Percentiles rank a stretch among this genome's conserved stretches.
phyloP scores from a whole-genome alignment of 2,888 invertebrate genomes.

The Plusia festucae region DNA sequence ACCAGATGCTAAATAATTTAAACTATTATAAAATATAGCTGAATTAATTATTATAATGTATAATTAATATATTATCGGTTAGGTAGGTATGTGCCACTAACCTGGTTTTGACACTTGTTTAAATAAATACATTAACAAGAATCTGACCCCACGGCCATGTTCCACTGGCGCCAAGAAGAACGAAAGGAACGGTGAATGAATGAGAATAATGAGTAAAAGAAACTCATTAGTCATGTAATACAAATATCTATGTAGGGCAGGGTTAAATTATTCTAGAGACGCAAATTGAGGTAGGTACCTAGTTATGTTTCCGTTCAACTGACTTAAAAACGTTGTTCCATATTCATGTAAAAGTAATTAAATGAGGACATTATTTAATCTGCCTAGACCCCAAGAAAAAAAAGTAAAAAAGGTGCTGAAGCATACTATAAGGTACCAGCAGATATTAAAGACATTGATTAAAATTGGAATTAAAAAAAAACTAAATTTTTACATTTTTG shows the following conservation, averaged over 20 bases:
- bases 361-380: too few relatives aligned
- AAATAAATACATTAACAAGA: background rate
- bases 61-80: slow-evolving; percentile 4
- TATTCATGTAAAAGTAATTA: too few relatives aligned
- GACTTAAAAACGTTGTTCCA: too few relatives aligned
- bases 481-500: too few relatives aligned
- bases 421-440: too few relatives aligned
- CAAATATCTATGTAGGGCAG: slow-evolving; percentile 4
- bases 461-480: too few relatives aligned
- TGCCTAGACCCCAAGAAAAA: too few relatives aligned
- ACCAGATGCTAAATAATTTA: too few relatives aligned
- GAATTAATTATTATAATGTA: background rate
- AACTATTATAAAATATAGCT: too few relatives aligned
- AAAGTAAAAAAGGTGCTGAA: too few relatives aligned
- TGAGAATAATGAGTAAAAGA: background rate
- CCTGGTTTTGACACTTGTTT: background rate
- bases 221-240: background rate
- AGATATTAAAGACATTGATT: too few relatives aligned
- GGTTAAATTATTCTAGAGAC: background rate
- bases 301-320: background rate
- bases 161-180: background rate
- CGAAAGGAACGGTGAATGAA: background rate
- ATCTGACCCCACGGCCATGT: slow-evolving; percentile 1
- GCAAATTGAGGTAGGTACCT: background rate
- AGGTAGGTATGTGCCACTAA: background rate